Evolutionary conservation across 2,113 vertebrate genomes (phyloP), one percentile per base, ranked within the genome.

Genomic region (Antechinus flavipes): DNA sequence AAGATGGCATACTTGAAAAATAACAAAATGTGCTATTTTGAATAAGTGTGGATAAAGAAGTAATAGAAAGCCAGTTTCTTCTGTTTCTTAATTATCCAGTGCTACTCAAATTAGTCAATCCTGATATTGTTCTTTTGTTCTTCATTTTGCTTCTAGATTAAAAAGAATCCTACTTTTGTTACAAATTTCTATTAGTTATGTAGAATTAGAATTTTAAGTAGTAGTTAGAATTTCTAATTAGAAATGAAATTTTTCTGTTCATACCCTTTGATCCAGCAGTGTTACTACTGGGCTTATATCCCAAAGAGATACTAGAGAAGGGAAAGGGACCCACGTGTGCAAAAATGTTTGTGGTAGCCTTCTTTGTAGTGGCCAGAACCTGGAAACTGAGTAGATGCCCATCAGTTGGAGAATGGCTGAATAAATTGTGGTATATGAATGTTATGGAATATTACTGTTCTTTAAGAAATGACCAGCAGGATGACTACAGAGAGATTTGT

Each of bases 1-100:
- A 26, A 56, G 89, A 90, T 90, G 89, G 46, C 1, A 53, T 93
- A 52, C 90, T 95, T 84, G 92, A 95, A 91, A 95, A 94, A 76
- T 56, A 26, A 14, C n/a, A 94, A 5, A 9, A 25, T 91, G 52
- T n/a, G 89, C 94, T 93, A 0, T 95, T 96, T 93, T 95, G 93
- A 91, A 89, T 91, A 90, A 93, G 68, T 26, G 10, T 91, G 94
- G 89, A 90, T 93, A 26, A 89, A n/a, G 61, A 58, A 95, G 49
- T 95, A 30, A 91, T 23, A 55, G 8, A 76, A 76, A 76, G n/a
- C 12, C 14, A 76, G 58, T 76, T 76, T n/a, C 14, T 35, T 25
- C 46, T n/a, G 30, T 90, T 93, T 95, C 56, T 68, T 61, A 68
- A 12, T 94, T 93, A 25, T 16, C 89, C 91, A 93, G 50, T 30